Conservation (phyloP, 1,140 invertebrate species). For the Pristionchus pacificus region DNA sequence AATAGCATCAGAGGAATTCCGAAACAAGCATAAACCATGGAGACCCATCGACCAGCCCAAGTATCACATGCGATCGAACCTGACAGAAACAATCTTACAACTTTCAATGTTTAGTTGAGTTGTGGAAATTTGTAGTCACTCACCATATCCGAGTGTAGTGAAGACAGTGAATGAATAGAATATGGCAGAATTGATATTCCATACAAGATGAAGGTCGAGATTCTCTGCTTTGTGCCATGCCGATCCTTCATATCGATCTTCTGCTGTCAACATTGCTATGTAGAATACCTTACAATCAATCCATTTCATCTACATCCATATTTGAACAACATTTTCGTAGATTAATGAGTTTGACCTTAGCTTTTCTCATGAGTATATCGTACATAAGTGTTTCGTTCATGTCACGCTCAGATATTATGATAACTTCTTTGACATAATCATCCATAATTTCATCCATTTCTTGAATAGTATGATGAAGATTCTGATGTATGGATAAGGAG, state of each 20-base stretch:
- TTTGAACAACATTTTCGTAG: neutral
- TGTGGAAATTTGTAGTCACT: neutral
- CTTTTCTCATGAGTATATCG: neutral
- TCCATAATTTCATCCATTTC: conserved; percentile 22
- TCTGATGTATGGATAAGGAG: neutral
- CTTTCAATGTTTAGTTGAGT: neutral
- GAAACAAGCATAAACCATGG: conserved; percentile 25
- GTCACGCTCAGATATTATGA: conserved; percentile 16
- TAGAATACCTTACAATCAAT: conserved; percentile 22
- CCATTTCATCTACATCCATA: neutral
- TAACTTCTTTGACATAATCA: conserved; percentile 21
- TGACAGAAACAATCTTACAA: neutral
- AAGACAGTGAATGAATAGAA: conserved; percentile 32
- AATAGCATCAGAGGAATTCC: conserved; percentile 29
- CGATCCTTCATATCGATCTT: conserved; percentile 26
- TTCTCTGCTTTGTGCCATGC: conserved; percentile 34
- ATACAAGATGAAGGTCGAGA: conserved; percentile 29
- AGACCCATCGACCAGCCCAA: conserved; percentile 12
- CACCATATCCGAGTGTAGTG: conserved; percentile 29
- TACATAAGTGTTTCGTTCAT: neutral
- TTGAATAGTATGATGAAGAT: conserved; percentile 19
- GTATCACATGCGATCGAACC: conserved; percentile 31
- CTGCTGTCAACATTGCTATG: conserved; percentile 26
- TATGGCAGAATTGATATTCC: conserved; percentile 24
- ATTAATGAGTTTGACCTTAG: neutral